phyloP scores from a whole-genome alignment of 2,888 invertebrate genomes.

The Clitarchus hookeri region DNA sequence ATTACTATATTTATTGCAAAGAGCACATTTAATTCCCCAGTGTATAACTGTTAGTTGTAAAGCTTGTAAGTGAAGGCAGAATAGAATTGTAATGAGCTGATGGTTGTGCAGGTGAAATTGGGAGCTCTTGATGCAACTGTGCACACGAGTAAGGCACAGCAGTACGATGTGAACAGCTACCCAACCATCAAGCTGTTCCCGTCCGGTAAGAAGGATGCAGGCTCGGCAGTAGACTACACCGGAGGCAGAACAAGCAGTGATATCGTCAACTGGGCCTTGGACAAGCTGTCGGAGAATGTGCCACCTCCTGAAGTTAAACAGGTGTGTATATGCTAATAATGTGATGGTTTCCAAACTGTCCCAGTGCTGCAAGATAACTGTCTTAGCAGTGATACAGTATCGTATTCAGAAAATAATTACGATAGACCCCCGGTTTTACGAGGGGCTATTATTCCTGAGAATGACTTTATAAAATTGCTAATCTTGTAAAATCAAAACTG shows the following conservation, averaged over 20 bases:
- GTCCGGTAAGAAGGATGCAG: constrained; percentile 68
- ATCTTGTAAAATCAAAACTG: too few species aligned
- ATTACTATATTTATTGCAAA: too few species aligned
- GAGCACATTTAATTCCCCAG: too few species aligned
- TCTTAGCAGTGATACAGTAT: too few species aligned
- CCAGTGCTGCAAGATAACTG: too few species aligned
- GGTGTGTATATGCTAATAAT: constrained; percentile 53
- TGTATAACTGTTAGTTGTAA: too few species aligned
- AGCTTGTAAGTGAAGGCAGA: too few species aligned
- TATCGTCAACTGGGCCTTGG: constrained; percentile 88
- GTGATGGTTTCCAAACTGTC: too few species aligned
- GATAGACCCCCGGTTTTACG: too few species aligned
- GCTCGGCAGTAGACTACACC: constrained; percentile 76
- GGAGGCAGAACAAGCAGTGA: constrained; percentile 90
- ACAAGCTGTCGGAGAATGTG: constrained; percentile 85
- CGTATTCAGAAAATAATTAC: too few species aligned
- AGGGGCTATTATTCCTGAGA: too few species aligned
- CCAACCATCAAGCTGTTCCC: constrained; percentile 95
- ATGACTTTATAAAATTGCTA: too few species aligned
- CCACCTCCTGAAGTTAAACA: constrained; percentile 88
- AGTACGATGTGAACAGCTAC: constrained; percentile 62
- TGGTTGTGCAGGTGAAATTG: constrained; percentile 64
- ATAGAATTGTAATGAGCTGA: background rate
- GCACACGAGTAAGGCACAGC: constrained; percentile 67
- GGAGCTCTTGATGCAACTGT: constrained; percentile 97